Evolutionary conservation across 2,797 vertebrate genomes (phyloP), one percentile per base, ranked within the genome.

Genomic region (Thaleichthys pacificus): DNA sequence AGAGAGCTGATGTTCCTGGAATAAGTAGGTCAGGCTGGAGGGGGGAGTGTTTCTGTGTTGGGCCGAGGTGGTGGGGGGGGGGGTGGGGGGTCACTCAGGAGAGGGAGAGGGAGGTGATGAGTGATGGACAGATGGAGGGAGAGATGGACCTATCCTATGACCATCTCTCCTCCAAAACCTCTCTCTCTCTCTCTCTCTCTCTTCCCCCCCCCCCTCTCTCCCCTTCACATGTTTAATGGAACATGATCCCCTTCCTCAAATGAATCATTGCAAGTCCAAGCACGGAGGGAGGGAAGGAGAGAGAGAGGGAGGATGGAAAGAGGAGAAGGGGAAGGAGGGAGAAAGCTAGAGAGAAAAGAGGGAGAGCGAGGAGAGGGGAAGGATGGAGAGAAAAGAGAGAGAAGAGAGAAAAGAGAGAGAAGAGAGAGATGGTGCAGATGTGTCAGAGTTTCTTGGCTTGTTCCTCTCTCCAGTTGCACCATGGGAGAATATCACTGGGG

Each of bases 381-480:
- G 24, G 24, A 24, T 24, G 24, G 24, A 24, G 24, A 24, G 7
- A 9, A 19, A 58, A n/a, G 5, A 7, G 57, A 12, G 15, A 17
- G 38, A 47, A 17, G 49, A 61, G 47, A 42, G 51, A 71, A 9
- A 4, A 7, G 57, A 12, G 15, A 26, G 65, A 17, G 38, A 47
- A 17, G 49, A 61, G 47, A 42, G 51, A 71, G 47, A 28, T 51
- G 56, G 24, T 12, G 62, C 69, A 80, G 80, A 80, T 80, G 78
- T 80, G 79, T 73, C 67, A 70, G 71, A 77, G 64, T 86, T 82
- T 82, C 75, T 82, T 82, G 77, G 77, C 79, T 66, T 80, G 72
- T 64, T 77, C 72, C 78, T 77, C 71, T 76, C 74, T n/a, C 26
- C 61, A 72, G 75, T 75, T 63, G 66, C 64, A 74, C 76, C 77